These are phyloP conservation scores for Ctenopoma kingsleyae DNA, from an alignment of 2,797 vertebrate genomes.

Conservation along the genomic window DNA sequence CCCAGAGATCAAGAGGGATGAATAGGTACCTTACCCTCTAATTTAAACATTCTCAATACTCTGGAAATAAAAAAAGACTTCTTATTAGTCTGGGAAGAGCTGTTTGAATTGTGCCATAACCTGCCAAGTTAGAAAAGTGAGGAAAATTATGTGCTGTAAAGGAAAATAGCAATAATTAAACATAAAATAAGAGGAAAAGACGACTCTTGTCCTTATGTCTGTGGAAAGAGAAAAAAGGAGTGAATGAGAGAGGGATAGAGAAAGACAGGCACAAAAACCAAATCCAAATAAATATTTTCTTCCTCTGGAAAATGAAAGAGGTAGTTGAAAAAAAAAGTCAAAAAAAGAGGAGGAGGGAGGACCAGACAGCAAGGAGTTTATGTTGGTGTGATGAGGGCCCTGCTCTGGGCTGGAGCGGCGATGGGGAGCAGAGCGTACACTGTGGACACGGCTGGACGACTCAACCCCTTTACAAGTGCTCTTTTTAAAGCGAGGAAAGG, in stretches of 20 bases:
- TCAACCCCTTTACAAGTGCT: constrained; percentile 65
- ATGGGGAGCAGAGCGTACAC: constrained; percentile 61
- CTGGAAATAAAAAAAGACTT: constrained; percentile 55
- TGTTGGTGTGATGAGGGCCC: constrained; percentile 81
- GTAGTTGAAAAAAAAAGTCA: constrained; percentile 49
- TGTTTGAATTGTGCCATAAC: constrained; percentile 68
- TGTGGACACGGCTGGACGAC: constrained; percentile 74
- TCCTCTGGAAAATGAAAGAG: constrained; percentile 80
- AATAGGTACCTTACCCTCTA: constrained; percentile 74
- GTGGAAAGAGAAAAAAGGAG: constrained; percentile 65
- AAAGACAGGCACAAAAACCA: constrained; percentile 70
- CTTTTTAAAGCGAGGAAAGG: constrained; percentile 76
- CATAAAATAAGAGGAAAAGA: constrained; percentile 73
- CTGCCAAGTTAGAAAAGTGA: constrained; percentile 74
- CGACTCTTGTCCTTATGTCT: constrained; percentile 61
- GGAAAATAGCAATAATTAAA: constrained; percentile 81
- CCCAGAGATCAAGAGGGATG: constrained; percentile 53
- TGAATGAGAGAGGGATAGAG: constrained; percentile 44
- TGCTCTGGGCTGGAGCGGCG: constrained; percentile 72
- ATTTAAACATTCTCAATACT: constrained; percentile 74
- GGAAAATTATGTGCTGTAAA: constrained; percentile 79
- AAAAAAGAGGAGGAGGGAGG: constrained; percentile 52
- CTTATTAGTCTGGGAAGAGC: constrained; percentile 69
- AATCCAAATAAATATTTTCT: constrained; percentile 84
- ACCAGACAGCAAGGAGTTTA: constrained; percentile 77